Conservation (phyloP, 2,797 vertebrate genomes). For the Heliangelus exortis region DNA sequence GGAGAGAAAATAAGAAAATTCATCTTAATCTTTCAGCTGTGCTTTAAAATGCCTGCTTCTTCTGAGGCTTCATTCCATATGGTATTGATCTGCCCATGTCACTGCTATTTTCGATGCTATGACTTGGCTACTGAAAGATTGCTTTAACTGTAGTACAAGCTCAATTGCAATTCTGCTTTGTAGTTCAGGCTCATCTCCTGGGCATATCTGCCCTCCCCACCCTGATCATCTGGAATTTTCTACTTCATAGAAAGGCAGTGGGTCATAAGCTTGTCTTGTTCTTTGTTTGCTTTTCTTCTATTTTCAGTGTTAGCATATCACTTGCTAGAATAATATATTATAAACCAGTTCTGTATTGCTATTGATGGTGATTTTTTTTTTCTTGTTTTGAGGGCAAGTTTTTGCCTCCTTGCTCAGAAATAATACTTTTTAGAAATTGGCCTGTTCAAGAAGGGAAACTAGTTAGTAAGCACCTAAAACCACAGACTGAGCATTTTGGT, state of each 20-base stretch:
- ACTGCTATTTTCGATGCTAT: neutral
- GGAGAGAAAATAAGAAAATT: neutral
- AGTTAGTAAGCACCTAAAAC: neutral
- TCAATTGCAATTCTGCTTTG: conserved; percentile 17
- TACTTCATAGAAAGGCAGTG: conserved; percentile 21
- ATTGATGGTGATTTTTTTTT: neutral
- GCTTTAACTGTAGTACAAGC: neutral
- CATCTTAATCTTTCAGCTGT: conserved; percentile 6
- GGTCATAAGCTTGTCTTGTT: conserved; percentile 20
- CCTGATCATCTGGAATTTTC: neutral
- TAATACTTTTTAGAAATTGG: neutral
- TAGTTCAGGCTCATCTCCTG: conserved; percentile 11
- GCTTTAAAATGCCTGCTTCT: neutral
- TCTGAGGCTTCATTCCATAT: conserved; percentile 5
- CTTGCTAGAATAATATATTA: conserved; percentile 9
- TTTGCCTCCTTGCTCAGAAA: conserved; percentile 2
- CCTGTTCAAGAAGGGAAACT: neutral
- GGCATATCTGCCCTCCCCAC: neutral
- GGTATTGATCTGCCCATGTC: conserved; percentile 4
- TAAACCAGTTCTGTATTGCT: neutral
- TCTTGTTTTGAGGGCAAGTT: conserved; percentile 27
- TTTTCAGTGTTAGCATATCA: conserved; percentile 29
- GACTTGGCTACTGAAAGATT: neutral
- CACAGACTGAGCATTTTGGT: neutral
- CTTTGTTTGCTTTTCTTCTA: conserved; percentile 12